Conservation (phyloP, 2,797 vertebrate species). For the Amniataba percoides region DNA sequence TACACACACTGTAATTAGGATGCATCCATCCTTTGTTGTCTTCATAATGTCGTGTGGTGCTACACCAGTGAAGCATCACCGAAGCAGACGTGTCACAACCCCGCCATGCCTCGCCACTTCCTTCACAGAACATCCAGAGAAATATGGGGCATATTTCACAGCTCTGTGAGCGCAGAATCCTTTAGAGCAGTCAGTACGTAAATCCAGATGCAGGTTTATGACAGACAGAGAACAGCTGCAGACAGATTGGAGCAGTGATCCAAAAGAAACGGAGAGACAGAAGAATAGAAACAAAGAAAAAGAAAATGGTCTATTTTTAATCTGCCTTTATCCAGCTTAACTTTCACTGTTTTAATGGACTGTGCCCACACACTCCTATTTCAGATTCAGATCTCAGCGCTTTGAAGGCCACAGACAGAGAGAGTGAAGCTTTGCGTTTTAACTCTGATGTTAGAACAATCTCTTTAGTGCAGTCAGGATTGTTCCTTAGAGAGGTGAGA, state of each 20-base stretch:
- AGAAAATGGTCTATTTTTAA: conserved; percentile 56
- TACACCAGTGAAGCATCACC: conserved; percentile 32
- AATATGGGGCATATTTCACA: conserved; percentile 68
- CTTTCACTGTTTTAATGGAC: conserved; percentile 53
- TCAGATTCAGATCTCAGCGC: conserved; percentile 48
- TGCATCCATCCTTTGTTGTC: conserved; percentile 25
- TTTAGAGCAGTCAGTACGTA: conserved; percentile 54
- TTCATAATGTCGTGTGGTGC: conserved; percentile 29
- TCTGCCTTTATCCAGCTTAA: conserved; percentile 54
- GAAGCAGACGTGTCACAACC: conserved; percentile 38
- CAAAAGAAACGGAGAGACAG: conserved; percentile 40
- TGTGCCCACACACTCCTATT: conserved; percentile 56
- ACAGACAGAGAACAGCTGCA: conserved; percentile 58
- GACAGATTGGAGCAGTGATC: conserved; percentile 32
- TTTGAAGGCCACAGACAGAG: conserved; percentile 45
- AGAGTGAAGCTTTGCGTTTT: conserved; percentile 29
- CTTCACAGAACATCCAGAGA: conserved; percentile 53
- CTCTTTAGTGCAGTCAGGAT: conserved; percentile 45
- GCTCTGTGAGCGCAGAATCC: conserved; percentile 48
- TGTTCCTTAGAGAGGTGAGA: conserved; percentile 39
- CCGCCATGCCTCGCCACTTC: conserved; percentile 45
- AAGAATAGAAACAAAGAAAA: conserved; percentile 38
- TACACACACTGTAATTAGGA: conserved; percentile 21
- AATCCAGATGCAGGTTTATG: conserved; percentile 70
- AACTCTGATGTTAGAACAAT: conserved; percentile 30